Percentiles rank a stretch among this genome's conserved stretches.
These are phyloP conservation scores for Slavum lentiscoides DNA, from an alignment of 2,888 invertebrate genomes.

Conservation along the genomic window DNA sequence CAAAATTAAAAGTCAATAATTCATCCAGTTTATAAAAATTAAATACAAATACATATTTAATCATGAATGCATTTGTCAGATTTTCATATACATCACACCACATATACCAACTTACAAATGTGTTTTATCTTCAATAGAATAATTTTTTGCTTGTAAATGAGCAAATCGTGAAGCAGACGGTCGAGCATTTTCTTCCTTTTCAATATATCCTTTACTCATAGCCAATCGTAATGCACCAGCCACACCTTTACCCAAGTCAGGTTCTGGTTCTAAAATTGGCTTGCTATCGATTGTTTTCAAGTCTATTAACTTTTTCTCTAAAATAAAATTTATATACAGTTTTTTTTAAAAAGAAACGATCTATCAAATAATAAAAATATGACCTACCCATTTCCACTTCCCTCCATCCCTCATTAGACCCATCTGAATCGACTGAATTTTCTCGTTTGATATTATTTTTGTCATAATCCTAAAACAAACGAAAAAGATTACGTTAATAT, in stretches of 20 bases:
- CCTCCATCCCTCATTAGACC: slow-evolving; percentile 75
- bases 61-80: background rate
- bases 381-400: slow-evolving; percentile 71
- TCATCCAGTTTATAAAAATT: background rate
- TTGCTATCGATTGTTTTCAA: slow-evolving; percentile 64
- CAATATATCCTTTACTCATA: slow-evolving; percentile 90
- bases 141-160: slow-evolving; percentile 77
- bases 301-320: slow-evolving; percentile 62
- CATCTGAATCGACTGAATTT: slow-evolving; percentile 33
- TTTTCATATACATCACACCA: background rate
- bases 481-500: background rate
- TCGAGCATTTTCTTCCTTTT: slow-evolving; percentile 76
- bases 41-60: slow-evolving; percentile 8
- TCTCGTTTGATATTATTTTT: slow-evolving; percentile 57
- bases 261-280: slow-evolving; percentile 87
- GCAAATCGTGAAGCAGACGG: slow-evolving; percentile 73
- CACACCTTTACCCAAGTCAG: slow-evolving; percentile 87
- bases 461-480: slow-evolving; percentile 62
- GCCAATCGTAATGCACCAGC: slow-evolving; percentile 89
- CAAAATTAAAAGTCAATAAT: background rate
- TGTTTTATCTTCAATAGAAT: slow-evolving; percentile 78
- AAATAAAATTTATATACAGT: slow-evolving; percentile 30
- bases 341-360: background rate
- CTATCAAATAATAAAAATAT: slow-evolving; percentile 2
- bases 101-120: slow-evolving; percentile 63